phyloP scores from a whole-genome alignment of 2,113 vertebrate species.

The Sinocyclocheilus anshuiensis region DNA sequence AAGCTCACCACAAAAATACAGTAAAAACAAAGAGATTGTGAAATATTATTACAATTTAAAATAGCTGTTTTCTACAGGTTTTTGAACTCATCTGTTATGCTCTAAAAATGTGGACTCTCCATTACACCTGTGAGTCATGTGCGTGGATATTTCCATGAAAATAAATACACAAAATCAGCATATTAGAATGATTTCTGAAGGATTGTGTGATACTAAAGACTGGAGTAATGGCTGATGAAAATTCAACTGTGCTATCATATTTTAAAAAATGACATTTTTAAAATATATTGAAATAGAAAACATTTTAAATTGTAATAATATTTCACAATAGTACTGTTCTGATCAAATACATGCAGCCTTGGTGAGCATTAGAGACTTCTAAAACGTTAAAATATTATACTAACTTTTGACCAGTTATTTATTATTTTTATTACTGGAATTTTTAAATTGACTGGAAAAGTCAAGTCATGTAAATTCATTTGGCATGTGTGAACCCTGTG shows the following conservation, averaged over 20 bases:
- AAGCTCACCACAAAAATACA: too few relatives aligned
- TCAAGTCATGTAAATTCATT: neutral
- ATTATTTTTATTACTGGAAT: neutral
- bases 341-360: neutral
- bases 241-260: too few relatives aligned
- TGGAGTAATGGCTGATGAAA: too few relatives aligned
- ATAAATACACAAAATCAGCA: too few relatives aligned
- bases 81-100: neutral
- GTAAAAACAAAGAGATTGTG: too few relatives aligned
- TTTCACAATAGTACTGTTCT: neutral
- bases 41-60: too few relatives aligned
- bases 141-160: neutral
- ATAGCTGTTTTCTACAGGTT: too few relatives aligned
- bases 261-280: too few relatives aligned
- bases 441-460: neutral
- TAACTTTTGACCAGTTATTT: neutral
- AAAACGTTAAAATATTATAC: too few relatives aligned
- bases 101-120: constrained; percentile 1
- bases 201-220: too few relatives aligned
- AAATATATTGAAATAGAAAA: neutral
- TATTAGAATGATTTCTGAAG: too few relatives aligned
- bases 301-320: neutral
- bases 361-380: too few relatives aligned
- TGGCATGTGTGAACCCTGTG: neutral
- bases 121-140: neutral